Evolutionary conservation across 2,113 vertebrate genomes (phyloP).

Genomic region (Lophotis ruficrista): DNA sequence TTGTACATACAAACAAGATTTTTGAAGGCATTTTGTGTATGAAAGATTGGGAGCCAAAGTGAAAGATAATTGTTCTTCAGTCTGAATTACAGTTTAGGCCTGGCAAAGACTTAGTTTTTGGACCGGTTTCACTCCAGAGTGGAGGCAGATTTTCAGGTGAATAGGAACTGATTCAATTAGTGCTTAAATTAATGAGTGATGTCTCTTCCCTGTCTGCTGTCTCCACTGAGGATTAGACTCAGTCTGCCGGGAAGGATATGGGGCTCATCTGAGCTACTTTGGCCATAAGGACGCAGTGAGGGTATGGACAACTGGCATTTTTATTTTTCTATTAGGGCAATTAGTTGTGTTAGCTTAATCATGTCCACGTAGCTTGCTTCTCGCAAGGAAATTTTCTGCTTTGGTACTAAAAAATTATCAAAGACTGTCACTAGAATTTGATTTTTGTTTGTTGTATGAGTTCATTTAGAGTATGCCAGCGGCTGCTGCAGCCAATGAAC

Average conservation of each 20-base stretch:
- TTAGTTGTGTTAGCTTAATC: slow-evolving; percentile 24
- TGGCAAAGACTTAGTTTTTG: neutral
- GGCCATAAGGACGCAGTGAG: neutral
- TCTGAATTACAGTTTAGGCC: neutral
- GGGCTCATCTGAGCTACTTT: neutral
- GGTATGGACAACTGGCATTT: neutral
- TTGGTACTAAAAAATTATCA: slow-evolving; percentile 19
- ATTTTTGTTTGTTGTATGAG: slow-evolving; percentile 11
- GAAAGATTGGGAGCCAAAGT: neutral
- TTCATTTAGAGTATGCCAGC: slow-evolving; percentile 25
- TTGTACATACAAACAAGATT: neutral
- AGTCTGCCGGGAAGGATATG: neutral
- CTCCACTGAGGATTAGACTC: neutral
- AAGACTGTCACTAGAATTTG: neutral
- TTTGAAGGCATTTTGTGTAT: neutral
- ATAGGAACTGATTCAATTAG: slow-evolving; percentile 5
- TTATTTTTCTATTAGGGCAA: slow-evolving; percentile 2
- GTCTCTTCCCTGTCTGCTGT: neutral
- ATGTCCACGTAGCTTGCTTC: neutral
- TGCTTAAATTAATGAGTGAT: neutral
- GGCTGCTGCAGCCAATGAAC: neutral
- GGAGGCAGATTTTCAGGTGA: neutral
- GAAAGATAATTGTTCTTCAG: neutral
- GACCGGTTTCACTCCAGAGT: neutral
- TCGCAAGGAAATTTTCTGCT: slow-evolving; percentile 16